Evolutionary conservation across 2,113 vertebrate genomes (phyloP).

Genomic region (Xiphophorus maculatus): DNA sequence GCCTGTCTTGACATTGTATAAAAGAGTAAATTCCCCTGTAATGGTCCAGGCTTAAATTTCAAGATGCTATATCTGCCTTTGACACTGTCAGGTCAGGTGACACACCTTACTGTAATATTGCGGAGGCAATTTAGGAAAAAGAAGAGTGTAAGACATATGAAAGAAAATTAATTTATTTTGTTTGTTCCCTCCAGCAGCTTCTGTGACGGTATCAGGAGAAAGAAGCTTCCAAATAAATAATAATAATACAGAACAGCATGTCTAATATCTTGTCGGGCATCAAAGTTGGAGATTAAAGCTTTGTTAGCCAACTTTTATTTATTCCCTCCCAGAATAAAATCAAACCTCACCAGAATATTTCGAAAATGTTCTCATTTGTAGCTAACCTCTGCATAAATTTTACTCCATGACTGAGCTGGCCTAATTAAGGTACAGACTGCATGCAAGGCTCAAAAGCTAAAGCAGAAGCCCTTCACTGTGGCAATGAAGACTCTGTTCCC

Average conservation of each 20-base stretch:
- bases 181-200: conserved; percentile 16
- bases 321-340: neutral
- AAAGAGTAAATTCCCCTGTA: conserved; percentile 48
- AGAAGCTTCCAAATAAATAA: conserved; percentile 6
- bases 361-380: conserved; percentile 1
- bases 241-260: neutral
- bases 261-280: conserved; percentile 7
- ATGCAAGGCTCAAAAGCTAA: conserved; percentile 13
- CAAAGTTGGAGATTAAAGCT: conserved; percentile 16
- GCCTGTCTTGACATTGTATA: conserved; percentile 40
- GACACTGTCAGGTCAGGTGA: conserved; percentile 38
- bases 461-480: neutral
- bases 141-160: neutral
- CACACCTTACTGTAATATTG: conserved; percentile 43
- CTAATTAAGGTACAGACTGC: conserved; percentile 7
- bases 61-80: conserved; percentile 35
- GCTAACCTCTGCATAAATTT: conserved; percentile 19
- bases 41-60: conserved; percentile 49
- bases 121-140: conserved; percentile 9
- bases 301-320: conserved; percentile 16
- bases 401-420: neutral
- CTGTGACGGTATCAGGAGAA: conserved; percentile 1
- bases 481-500: neutral
- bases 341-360: neutral
- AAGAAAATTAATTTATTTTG: conserved; percentile 21